Percentiles rank a stretch among this genome's conserved stretches.
phyloP scores from a whole-genome alignment of 92 coral and sea anemone genomes.

The Actinernus sp. region DNA sequence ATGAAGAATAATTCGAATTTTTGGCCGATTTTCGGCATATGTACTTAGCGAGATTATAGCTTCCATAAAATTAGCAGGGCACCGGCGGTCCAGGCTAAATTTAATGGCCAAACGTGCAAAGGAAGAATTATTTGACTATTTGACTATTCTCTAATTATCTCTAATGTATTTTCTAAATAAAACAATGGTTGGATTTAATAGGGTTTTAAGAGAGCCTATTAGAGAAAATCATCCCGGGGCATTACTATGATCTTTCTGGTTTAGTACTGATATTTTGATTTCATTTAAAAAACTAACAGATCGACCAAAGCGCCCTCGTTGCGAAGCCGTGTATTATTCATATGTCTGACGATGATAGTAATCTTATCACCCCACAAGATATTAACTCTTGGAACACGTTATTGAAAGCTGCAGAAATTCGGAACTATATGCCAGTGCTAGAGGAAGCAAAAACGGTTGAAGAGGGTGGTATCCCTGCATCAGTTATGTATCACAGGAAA shows the following conservation, averaged over 20 bases:
- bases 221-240: too few relatives aligned
- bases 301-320: slow-evolving; percentile 24
- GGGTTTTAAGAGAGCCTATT: too few relatives aligned
- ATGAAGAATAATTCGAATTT: background rate
- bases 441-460: slow-evolving; percentile 21
- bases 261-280: too few relatives aligned
- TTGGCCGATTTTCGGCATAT: background rate
- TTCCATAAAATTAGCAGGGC: background rate
- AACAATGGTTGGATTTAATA: too few relatives aligned
- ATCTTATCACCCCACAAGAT: slow-evolving; percentile 23
- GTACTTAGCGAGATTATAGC: background rate
- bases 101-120: background rate
- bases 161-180: too few relatives aligned
- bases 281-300: slow-evolving; percentile 1
- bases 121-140: background rate
- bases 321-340: slow-evolving; percentile 24
- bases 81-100: background rate
- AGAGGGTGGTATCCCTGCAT: slow-evolving; percentile 18
- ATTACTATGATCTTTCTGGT: too few relatives aligned
- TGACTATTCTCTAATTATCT: too few relatives aligned
- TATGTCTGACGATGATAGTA: slow-evolving; percentile 8
- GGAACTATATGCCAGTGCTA: slow-evolving; percentile 32
- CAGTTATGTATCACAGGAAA: slow-evolving; percentile 19
- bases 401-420: slow-evolving; percentile 28
- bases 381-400: slow-evolving; percentile 31